Evolutionary conservation across 2,797 vertebrate genomes (phyloP).

Genomic region (Typhlichthys subterraneus): DNA sequence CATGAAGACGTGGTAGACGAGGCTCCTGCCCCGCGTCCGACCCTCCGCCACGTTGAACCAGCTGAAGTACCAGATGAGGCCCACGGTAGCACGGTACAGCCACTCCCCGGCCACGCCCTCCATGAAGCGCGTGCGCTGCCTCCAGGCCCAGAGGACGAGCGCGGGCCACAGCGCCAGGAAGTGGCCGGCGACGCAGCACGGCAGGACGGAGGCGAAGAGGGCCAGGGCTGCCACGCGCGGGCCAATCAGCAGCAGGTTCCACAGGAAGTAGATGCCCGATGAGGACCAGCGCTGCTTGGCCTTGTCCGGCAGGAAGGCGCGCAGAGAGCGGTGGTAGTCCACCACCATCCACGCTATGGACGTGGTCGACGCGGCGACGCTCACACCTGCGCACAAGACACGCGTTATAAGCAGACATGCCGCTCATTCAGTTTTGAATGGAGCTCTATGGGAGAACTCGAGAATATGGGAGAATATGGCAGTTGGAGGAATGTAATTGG

Average conservation of each 20-base stretch:
- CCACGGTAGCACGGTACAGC: conserved; percentile 88
- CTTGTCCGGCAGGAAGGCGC: conserved; percentile 87
- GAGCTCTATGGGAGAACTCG: no score
- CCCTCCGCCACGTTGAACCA: conserved; percentile 92
- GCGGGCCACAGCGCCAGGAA: conserved; percentile 80
- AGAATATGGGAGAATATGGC: no score
- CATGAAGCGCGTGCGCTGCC: conserved; percentile 89
- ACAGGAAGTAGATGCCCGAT: conserved; percentile 86
- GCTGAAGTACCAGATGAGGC: conserved; percentile 93
- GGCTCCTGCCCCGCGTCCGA: conserved; percentile 76
- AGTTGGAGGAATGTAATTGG: no score
- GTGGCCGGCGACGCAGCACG: conserved; percentile 72
- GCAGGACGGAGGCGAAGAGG: conserved; percentile 84
- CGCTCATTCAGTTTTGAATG: no score
- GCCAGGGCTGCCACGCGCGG: conserved; percentile 82
- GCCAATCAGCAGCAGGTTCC: conserved; percentile 90
- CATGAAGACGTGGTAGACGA: conserved; percentile 87
- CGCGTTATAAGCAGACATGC: no score
- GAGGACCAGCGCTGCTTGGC: conserved; percentile 78
- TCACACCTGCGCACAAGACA: conserved; percentile 75
- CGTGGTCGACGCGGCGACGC: conserved; percentile 80
- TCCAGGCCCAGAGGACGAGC: conserved; percentile 84
- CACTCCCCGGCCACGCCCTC: conserved; percentile 77
- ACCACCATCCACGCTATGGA: conserved; percentile 93
- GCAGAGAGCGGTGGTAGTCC: conserved; percentile 92